phyloP scores from a whole-genome alignment of 1,140 invertebrate species.

The Drosophila oshimai region DNA sequence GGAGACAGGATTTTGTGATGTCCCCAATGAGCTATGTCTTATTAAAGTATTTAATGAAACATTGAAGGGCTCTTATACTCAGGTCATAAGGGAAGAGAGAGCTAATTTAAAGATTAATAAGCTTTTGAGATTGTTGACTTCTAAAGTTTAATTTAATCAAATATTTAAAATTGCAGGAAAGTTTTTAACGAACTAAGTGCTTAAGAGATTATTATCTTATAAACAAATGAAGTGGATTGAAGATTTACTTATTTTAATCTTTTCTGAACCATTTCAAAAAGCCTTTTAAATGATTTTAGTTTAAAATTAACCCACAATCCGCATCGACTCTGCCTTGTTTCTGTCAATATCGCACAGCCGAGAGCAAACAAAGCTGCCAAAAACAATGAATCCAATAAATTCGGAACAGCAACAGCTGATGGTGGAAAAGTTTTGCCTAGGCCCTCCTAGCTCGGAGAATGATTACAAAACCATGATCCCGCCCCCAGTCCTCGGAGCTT shows the following conservation, averaged over 20 bases:
- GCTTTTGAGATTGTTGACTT: no score
- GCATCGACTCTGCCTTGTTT: slow-evolving; percentile 2
- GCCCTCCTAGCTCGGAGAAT: slow-evolving; percentile 32
- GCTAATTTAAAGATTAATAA: no score
- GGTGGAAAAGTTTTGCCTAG: slow-evolving; percentile 51
- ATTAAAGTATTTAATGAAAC: slow-evolving; percentile 22
- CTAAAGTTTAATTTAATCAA: no score
- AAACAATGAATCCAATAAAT: slow-evolving; percentile 67
- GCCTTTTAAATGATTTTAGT: background rate
- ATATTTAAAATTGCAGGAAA: no score
- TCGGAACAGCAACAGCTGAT: slow-evolving; percentile 50
- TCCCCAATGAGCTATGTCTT: slow-evolving; percentile 9
- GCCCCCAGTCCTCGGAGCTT: background rate
- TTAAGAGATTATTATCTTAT: no score
- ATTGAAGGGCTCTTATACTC: background rate
- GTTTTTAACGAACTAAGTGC: no score
- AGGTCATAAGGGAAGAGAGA: no score
- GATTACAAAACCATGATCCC: slow-evolving; percentile 55
- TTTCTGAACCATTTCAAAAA: background rate
- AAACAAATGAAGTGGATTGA: background rate
- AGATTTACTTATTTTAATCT: background rate
- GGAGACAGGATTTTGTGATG: background rate
- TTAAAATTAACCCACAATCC: slow-evolving; percentile 25
- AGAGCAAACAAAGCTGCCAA: background rate
- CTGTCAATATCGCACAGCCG: slow-evolving; percentile 33